phyloP scores from a whole-genome alignment of 1,140 invertebrate species.

The Papilio machaon region DNA sequence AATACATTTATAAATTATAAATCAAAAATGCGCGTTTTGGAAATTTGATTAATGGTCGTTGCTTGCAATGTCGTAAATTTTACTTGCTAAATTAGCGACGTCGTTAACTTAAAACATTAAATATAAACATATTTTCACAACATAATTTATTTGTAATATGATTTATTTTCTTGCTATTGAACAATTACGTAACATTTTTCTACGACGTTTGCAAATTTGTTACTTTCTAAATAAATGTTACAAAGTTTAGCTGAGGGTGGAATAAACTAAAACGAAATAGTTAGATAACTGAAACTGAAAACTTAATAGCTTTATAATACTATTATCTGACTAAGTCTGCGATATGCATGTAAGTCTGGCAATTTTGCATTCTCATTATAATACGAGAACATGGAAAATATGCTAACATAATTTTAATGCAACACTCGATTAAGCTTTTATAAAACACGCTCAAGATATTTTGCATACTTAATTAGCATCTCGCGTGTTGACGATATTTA shows the following conservation, averaged over 20 bases:
- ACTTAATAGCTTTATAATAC: slow-evolving; percentile 45
- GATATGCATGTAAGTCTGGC: slow-evolving; percentile 52
- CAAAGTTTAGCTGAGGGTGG: background rate
- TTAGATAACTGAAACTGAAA: slow-evolving; percentile 21
- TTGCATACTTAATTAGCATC: slow-evolving; percentile 44
- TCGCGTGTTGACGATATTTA: slow-evolving; percentile 34
- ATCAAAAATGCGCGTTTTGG: background rate
- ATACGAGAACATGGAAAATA: slow-evolving; percentile 57
- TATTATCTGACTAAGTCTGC: slow-evolving; percentile 55
- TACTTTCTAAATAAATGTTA: background rate
- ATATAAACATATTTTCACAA: no score
- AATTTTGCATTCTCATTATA: slow-evolving; percentile 62
- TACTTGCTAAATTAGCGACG: background rate
- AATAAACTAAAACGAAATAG: background rate
- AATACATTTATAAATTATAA: background rate
- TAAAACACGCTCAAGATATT: slow-evolving; percentile 45
- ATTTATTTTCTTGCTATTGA: background rate
- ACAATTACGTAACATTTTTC: no score
- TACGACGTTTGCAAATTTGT: background rate
- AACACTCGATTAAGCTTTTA: slow-evolving; percentile 50
- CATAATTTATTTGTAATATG: background rate
- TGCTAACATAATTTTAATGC: slow-evolving; percentile 53
- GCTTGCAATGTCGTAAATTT: background rate
- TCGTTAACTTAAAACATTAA: no score
- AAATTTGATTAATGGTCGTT: slow-evolving; percentile 27